A percentile compares a stretch with the other conserved stretches of the same genome.
Evolutionary conservation across 2,113 vertebrate genomes (phyloP).

Genomic region (Sclerurus mexicanus): DNA sequence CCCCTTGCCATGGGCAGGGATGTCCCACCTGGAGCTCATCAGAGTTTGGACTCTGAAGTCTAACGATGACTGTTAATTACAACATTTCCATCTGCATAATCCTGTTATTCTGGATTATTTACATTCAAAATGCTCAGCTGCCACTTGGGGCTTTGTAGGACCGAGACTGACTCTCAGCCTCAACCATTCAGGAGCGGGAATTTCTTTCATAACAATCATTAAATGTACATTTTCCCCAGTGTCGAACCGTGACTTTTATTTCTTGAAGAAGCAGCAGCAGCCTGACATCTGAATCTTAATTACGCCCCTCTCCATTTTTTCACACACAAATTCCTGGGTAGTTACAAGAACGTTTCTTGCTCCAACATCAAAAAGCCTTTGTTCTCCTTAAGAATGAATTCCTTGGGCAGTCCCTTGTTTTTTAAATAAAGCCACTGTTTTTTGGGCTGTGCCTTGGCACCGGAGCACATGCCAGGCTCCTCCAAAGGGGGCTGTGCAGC

Average conservation of each 20-base stretch:
- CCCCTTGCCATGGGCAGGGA: neutral
- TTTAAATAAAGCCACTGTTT: slow-evolving; percentile 28
- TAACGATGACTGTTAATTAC: neutral
- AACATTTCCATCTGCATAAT: neutral
- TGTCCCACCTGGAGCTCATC: neutral
- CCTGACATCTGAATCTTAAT: neutral
- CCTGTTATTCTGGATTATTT: neutral
- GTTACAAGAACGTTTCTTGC: neutral
- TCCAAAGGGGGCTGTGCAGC: neutral
- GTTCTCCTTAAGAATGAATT: slow-evolving; percentile 26
- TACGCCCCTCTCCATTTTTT: neutral
- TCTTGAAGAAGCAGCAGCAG: neutral
- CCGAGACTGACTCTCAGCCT: neutral
- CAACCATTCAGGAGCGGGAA: neutral
- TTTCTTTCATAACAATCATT: neutral
- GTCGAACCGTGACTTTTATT: neutral
- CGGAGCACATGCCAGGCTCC: neutral
- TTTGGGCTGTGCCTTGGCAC: slow-evolving; percentile 28
- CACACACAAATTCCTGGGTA: slow-evolving; percentile 30
- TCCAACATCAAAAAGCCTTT: slow-evolving; percentile 53
- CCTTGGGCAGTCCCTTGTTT: slow-evolving; percentile 34
- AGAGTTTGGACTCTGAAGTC: neutral
- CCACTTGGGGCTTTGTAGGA: neutral
- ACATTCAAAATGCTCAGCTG: neutral
- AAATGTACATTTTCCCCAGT: neutral